phyloP scores from a whole-genome alignment of 2,797 vertebrate species.

The Bradypodion pumilum region DNA sequence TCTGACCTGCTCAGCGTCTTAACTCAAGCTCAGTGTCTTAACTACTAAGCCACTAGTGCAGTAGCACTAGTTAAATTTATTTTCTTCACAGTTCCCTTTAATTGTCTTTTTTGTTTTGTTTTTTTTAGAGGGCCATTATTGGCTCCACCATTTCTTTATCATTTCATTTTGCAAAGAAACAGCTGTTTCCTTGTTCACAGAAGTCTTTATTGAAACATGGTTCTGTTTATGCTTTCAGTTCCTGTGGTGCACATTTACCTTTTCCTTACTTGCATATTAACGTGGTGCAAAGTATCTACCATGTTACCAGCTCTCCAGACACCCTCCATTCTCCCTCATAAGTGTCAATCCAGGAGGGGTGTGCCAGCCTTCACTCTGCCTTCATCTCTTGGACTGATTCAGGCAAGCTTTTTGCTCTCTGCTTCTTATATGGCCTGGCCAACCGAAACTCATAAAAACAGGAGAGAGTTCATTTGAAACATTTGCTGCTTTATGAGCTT shows the following conservation, averaged over 20 bases:
- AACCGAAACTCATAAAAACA: conserved; percentile 23
- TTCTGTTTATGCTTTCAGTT: neutral
- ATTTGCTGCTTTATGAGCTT: conserved; percentile 5
- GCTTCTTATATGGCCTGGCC: conserved; percentile 4
- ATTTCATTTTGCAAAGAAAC: too few species aligned
- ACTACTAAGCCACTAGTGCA: too few species aligned
- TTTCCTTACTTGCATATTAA: neutral
- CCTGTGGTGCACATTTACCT: neutral
- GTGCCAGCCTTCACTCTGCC: neutral
- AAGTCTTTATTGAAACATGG: neutral
- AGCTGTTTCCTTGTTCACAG: too few species aligned
- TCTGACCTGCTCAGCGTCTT: too few species aligned
- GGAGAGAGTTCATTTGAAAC: neutral
- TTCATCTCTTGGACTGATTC: neutral
- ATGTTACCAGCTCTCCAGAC: neutral
- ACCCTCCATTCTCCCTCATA: neutral
- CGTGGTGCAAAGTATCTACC: neutral
- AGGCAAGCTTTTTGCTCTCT: conserved; percentile 1
- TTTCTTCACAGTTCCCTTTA: neutral
- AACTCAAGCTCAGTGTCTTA: too few species aligned
- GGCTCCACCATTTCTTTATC: neutral
- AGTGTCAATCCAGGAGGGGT: neutral
- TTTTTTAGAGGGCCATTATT: neutral
- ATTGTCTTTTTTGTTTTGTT: neutral
- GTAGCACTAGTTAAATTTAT: neutral